Evolutionary conservation across 23 tunicate genomes (phyloP).

Genomic region (Trididemnum miniatum): DNA sequence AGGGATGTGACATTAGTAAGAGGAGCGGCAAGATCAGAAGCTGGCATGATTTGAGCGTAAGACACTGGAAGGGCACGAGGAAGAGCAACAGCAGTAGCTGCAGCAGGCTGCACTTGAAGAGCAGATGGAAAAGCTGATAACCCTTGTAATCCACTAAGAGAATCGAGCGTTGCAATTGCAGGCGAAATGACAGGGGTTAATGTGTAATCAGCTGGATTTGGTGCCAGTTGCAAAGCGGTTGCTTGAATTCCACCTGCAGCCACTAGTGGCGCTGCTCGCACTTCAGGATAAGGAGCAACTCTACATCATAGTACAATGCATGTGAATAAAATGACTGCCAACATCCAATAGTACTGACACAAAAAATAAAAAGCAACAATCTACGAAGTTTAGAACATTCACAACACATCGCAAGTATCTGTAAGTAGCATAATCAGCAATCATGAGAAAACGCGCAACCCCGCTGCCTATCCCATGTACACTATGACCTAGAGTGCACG

Average conservation of each 20-base stretch:
- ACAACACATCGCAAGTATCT: too few species aligned
- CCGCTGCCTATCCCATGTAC: too few species aligned
- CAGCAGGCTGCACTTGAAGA: neutral
- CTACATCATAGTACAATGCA: too few species aligned
- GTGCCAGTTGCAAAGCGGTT: constrained; percentile 58
- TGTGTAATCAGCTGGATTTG: neutral
- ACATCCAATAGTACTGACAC: too few species aligned
- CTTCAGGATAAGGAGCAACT: constrained; percentile 82
- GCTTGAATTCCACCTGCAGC: constrained; percentile 42
- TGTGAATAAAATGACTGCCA: too few species aligned
- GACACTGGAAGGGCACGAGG: neutral
- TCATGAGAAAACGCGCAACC: too few species aligned
- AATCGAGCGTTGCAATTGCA: constrained; percentile 29
- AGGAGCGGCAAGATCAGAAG: constrained; percentile 8
- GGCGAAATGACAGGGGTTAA: constrained; percentile 46
- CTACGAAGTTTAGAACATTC: too few species aligned
- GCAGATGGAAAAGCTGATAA: constrained; percentile 4
- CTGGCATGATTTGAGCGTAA: constrained; percentile 3
- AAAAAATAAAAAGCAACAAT: too few species aligned
- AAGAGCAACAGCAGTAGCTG: constrained; percentile 8
- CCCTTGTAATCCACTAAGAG: constrained; percentile 18
- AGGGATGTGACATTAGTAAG: neutral
- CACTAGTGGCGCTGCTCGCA: constrained; percentile 45
- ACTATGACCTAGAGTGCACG: too few species aligned
- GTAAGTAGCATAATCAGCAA: too few species aligned